These are phyloP conservation scores for Clunio marinus DNA, from an alignment of 2,888 invertebrate species.

Conservation along the genomic window DNA sequence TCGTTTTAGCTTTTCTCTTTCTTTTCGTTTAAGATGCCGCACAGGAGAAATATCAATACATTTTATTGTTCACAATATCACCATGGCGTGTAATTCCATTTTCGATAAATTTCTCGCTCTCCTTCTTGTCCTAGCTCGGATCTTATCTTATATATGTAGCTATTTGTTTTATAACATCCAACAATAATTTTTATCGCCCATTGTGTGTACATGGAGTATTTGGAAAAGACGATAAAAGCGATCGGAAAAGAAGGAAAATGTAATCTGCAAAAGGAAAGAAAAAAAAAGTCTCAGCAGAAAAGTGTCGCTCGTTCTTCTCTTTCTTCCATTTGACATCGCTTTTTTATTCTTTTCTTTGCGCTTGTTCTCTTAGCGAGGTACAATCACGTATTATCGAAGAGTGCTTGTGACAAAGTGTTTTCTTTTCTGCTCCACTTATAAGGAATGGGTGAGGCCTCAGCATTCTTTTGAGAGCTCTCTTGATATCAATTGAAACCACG, in stretches of 20 bases:
- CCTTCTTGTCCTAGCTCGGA: neutral
- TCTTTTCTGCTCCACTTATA: neutral
- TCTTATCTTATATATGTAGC: constrained; percentile 39
- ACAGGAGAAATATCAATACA: constrained; percentile 19
- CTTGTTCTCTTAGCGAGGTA: neutral
- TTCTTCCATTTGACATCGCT: neutral
- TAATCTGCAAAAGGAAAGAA: neutral
- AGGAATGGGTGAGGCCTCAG: neutral
- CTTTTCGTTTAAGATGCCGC: neutral
- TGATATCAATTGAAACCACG: neutral
- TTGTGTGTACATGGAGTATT: constrained; percentile 24
- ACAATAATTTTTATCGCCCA: constrained; percentile 39
- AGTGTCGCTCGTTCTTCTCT: constrained; percentile 3
- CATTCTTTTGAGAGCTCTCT: neutral
- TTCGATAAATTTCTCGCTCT: constrained; percentile 27
- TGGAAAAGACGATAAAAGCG: constrained; percentile 15
- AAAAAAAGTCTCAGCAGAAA: constrained; percentile 13
- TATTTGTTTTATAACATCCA: constrained; percentile 39
- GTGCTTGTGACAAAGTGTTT: constrained; percentile 35
- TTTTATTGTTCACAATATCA: neutral
- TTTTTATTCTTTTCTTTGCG: neutral
- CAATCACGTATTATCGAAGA: constrained; percentile 25
- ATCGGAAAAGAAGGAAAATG: neutral
- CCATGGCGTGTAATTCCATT: constrained; percentile 26
- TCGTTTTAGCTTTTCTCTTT: neutral